Conservation (phyloP, 2,113 vertebrate species). For the Campylomormyrus tamandua region DNA sequence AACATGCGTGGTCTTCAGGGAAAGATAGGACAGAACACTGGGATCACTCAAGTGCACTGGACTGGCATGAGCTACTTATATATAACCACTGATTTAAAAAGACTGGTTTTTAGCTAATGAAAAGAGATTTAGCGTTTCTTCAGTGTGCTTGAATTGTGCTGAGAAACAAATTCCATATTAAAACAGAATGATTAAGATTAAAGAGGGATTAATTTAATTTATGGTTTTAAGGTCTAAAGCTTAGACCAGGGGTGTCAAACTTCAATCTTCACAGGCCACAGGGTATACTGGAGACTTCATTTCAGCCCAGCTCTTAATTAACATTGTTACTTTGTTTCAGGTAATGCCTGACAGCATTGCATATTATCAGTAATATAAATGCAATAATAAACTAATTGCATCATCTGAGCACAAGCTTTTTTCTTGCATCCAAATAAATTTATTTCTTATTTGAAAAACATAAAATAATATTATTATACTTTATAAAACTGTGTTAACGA, state of each 20-base stretch:
- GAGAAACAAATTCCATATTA: not conserved
- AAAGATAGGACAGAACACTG: not conserved
- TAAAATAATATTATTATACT: not conserved
- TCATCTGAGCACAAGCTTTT: not conserved
- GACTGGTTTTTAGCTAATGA: not conserved
- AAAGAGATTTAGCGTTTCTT: not conserved
- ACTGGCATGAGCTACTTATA: not conserved
- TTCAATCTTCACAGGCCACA: not conserved
- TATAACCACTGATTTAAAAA: not conserved
- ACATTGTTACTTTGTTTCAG: not conserved
- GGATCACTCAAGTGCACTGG: not conserved
- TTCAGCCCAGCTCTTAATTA: not conserved
- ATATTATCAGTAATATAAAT: not conserved
- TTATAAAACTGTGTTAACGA: not conserved
- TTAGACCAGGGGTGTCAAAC: not conserved
- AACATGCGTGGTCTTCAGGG: not conserved
- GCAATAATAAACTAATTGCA: not conserved
- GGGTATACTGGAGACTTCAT: not conserved
- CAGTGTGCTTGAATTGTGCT: not conserved
- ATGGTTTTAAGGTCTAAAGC: not conserved
- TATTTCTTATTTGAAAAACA: not conserved
- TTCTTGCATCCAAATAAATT: not conserved
- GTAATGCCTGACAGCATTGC: not conserved
- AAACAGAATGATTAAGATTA: conserved; percentile 4
- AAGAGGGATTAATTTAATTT: not conserved